Evolutionary conservation across 2,797 vertebrate species (phyloP).

Genomic region (Coranthus polyacanthus): DNA sequence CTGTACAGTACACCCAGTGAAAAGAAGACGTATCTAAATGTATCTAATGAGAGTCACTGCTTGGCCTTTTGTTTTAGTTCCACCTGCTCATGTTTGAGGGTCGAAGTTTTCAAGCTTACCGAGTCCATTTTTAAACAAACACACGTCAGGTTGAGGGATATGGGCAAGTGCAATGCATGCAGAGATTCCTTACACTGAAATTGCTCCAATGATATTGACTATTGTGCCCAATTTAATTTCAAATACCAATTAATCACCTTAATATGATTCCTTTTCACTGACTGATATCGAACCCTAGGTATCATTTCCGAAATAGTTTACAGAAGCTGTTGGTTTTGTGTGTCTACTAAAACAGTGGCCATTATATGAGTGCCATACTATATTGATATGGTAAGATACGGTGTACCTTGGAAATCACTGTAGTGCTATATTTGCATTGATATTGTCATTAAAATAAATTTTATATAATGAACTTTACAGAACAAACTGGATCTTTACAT

Average conservation of each 20-base stretch:
- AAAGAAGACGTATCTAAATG: slow-evolving; percentile 77
- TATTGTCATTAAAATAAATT: slow-evolving; percentile 91
- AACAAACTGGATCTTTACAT: slow-evolving; percentile 74
- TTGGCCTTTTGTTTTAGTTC: slow-evolving; percentile 72
- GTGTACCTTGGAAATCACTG: slow-evolving; percentile 90
- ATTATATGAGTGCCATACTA: slow-evolving; percentile 90
- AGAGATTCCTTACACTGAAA: slow-evolving; percentile 82
- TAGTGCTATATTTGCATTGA: slow-evolving; percentile 92
- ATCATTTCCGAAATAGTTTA: slow-evolving; percentile 86
- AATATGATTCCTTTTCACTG: slow-evolving; percentile 78
- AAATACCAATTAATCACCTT: slow-evolving; percentile 80
- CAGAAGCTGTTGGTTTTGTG: slow-evolving; percentile 88
- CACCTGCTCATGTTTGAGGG: slow-evolving; percentile 71
- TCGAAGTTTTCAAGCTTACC: slow-evolving; percentile 43
- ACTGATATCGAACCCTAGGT: slow-evolving; percentile 76
- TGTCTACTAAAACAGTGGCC: slow-evolving; percentile 89
- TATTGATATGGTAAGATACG: slow-evolving; percentile 90
- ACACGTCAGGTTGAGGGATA: slow-evolving; percentile 75
- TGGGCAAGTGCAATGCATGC: slow-evolving; percentile 89
- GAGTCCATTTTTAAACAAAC: slow-evolving; percentile 74
- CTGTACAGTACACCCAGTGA: slow-evolving; percentile 84
- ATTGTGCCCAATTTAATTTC: slow-evolving; percentile 82
- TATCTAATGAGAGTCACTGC: slow-evolving; percentile 73
- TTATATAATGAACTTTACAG: slow-evolving; percentile 91
- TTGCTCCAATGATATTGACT: slow-evolving; percentile 68